Percentiles rank a stretch among this genome's conserved stretches.
phyloP scores from a whole-genome alignment of 2,113 vertebrate genomes.

The Lycocorax pyrrhopterus region DNA sequence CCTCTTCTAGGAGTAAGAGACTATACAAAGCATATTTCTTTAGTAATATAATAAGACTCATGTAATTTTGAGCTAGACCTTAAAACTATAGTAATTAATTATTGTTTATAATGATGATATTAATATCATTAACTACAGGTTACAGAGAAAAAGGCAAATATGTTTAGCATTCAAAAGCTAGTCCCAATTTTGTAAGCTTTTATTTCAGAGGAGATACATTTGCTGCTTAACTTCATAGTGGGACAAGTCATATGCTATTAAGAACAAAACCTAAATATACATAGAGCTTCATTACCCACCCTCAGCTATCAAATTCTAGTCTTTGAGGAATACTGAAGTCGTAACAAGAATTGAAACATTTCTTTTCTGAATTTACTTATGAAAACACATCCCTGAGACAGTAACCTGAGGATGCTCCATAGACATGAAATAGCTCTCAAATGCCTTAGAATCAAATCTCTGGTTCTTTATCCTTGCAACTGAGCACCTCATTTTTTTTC shows the following conservation, averaged over 20 bases:
- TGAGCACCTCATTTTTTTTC: neutral
- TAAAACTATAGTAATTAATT: neutral
- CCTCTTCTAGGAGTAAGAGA: neutral
- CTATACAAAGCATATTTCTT: neutral
- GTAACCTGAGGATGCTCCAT: neutral
- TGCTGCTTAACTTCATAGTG: constrained; percentile 50
- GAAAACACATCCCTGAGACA: neutral
- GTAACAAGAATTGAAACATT: constrained; percentile 45
- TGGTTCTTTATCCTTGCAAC: neutral
- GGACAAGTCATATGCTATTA: constrained; percentile 42
- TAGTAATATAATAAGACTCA: neutral
- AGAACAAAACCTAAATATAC: constrained; percentile 64
- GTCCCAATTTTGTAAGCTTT: constrained; percentile 19
- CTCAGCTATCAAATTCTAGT: neutral
- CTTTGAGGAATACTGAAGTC: constrained; percentile 47
- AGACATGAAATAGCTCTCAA: neutral
- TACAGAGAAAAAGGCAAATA: neutral
- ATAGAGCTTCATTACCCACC: constrained; percentile 40
- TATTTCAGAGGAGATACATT: constrained; percentile 39
- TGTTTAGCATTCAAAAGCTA: constrained; percentile 33
- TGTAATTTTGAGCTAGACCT: neutral
- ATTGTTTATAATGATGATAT: neutral
- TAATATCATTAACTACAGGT: neutral
- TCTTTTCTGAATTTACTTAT: constrained; percentile 53
- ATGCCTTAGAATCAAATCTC: neutral